Evolutionary conservation across 2,113 vertebrate species (phyloP).

Genomic region (Mustelus asterias): DNA sequence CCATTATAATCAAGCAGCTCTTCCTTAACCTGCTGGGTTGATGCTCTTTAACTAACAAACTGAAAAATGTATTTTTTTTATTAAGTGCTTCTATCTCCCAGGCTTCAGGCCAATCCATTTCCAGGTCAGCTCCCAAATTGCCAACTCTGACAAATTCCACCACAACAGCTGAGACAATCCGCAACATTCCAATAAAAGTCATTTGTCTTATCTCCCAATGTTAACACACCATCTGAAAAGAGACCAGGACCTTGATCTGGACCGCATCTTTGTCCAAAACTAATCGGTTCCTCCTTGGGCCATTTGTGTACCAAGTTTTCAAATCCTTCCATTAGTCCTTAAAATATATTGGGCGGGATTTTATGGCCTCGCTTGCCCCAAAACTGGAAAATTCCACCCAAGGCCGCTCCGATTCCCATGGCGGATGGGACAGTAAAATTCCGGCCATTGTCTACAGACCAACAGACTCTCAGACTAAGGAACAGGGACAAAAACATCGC

Average conservation of each 20-base stretch:
- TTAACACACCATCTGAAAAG: background rate
- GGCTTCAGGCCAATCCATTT: background rate
- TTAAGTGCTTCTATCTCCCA: background rate
- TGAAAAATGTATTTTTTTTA: background rate
- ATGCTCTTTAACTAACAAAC: background rate
- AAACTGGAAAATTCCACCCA: too few relatives aligned
- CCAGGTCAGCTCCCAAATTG: background rate
- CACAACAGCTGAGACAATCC: background rate
- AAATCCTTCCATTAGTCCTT: background rate
- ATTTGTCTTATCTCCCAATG: background rate
- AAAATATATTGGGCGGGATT: too few relatives aligned
- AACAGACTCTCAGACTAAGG: background rate
- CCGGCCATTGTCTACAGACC: too few relatives aligned
- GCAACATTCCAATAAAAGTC: background rate
- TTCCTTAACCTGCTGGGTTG: background rate
- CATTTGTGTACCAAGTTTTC: background rate
- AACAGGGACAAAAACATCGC: background rate
- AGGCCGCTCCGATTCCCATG: too few relatives aligned
- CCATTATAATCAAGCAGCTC: background rate
- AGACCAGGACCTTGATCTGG: background rate
- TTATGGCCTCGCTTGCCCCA: too few relatives aligned
- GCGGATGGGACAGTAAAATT: too few relatives aligned
- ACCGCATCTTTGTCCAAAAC: background rate
- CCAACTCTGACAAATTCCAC: background rate
- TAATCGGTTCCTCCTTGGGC: background rate